Evolutionary conservation across 2,113 vertebrate genomes (phyloP), one percentile per base, ranked within the genome.

Genomic region (Peucedramus taeniatus): DNA sequence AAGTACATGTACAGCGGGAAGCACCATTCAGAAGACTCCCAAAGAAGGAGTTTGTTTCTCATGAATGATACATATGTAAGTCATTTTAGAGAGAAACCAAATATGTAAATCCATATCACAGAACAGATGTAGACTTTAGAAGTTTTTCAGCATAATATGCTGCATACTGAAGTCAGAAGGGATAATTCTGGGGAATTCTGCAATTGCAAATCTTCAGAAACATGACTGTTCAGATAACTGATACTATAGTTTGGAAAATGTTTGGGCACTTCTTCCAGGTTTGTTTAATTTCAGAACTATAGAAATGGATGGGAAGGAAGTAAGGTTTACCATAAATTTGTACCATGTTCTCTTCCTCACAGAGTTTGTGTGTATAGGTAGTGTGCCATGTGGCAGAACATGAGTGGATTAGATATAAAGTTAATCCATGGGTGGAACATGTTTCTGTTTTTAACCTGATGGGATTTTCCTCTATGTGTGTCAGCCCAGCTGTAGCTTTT

Each of bases 391-490:
- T 83, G 89, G 77, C 70, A 96, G 56, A 94, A 89, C 80, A 76
- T 23, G 56, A 93, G 88, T 91, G 88, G 94, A 97, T 97, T 97
- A 97, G 63, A 66, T 70, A 78, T 11, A 74, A 92, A 79, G 72
- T 87, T 96, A 97, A 97, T 96, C 97, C 81, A 83, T 0, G 11
- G 13, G 64, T 80, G 72, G 93, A 94, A 86, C 71, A 87, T 75
- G 90, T 79, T 89, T 87, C 95, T 97, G 94, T 96, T 95, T 96
- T 96, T 89, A 96, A 87, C 70, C 53, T 30, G 54, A 11, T 37
- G 44, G 74, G 82, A 89, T 94, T 94, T 95, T 91, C 66, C 45
- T 88, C 47, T 81, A 50, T 0, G 0, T 13, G 3, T 40, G 50
- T 71, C 77, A 93, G 44, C 42, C 49, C 61, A 82, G 61, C 13